A percentile compares a stretch with the other conserved stretches of the same genome.
Conservation (phyloP, 2,113 vertebrate species). For the Talpa occidentalis region DNA sequence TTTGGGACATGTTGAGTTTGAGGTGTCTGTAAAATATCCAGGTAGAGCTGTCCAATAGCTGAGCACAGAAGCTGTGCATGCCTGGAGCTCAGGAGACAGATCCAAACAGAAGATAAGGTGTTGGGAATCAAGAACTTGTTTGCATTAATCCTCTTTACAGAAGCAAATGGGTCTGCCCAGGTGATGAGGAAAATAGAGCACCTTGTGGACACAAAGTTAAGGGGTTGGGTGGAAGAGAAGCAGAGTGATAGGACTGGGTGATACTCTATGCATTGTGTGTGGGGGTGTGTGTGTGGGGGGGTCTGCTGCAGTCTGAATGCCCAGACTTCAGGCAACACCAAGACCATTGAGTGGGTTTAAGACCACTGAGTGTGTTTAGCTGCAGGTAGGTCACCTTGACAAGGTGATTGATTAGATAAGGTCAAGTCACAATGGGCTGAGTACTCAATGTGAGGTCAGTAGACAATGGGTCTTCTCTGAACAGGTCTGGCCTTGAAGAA, state of each 20-base stretch:
- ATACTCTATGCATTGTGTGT: neutral
- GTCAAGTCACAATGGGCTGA: neutral
- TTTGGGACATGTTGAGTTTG: neutral
- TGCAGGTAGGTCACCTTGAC: neutral
- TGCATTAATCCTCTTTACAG: neutral
- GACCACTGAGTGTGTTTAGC: neutral
- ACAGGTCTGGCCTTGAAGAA: neutral
- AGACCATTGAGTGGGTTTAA: neutral
- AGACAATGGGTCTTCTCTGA: neutral
- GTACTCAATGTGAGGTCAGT: neutral
- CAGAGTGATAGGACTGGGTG: too few relatives aligned
- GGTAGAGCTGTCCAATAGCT: neutral
- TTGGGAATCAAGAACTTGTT: accelerated
- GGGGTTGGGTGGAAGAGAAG: neutral
- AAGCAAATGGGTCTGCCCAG: neutral
- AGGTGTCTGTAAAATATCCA: neutral
- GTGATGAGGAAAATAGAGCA: neutral
- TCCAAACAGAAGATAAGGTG: neutral
- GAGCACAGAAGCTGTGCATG: neutral
- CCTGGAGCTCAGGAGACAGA: conserved; percentile 34
- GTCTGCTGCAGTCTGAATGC: neutral
- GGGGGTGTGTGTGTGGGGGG: neutral
- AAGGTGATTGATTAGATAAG: neutral
- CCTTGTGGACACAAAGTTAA: neutral
- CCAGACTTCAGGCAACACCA: neutral